These are phyloP conservation scores for Sorex fumeus DNA, from an alignment of 2,113 vertebrate genomes.

Conservation along the genomic window DNA sequence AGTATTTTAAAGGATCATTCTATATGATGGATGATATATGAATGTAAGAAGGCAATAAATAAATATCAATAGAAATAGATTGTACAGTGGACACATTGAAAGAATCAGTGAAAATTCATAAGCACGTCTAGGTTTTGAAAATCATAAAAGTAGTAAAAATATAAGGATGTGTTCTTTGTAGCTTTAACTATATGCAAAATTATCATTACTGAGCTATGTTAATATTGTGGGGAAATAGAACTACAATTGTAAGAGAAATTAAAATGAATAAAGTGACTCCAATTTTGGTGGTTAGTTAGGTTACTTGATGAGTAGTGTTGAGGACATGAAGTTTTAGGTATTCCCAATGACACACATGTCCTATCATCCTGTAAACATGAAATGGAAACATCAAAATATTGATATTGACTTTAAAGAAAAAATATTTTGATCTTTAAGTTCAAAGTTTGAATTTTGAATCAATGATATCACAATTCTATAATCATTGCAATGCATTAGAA, in stretches of 20 bases:
- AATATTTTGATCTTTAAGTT: neutral
- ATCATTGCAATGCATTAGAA: neutral
- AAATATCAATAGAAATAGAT: neutral
- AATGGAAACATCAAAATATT: neutral
- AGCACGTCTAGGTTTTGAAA: neutral
- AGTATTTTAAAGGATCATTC: neutral
- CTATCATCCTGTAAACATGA: neutral
- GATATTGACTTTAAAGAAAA: neutral
- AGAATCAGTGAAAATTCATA: slow-evolving; percentile 30
- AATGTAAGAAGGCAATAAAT: neutral
- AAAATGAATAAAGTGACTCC: slow-evolving; percentile 6
- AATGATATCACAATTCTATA: neutral
- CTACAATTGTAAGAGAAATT: neutral
- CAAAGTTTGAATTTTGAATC: neutral
- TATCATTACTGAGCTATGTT: neutral
- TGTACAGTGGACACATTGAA: neutral
- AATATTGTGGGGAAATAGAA: neutral
- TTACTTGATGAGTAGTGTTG: neutral
- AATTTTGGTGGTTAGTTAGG: neutral
- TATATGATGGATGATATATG: neutral
- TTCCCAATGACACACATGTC: neutral
- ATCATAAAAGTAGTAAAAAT: neutral
- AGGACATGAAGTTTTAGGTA: too few species aligned
- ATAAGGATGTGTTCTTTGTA: neutral
- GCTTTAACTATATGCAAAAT: neutral